Evolutionary conservation across 2,113 vertebrate species (phyloP), one percentile per base, ranked within the genome.

Genomic region (Chloropsis cyanopogon): DNA sequence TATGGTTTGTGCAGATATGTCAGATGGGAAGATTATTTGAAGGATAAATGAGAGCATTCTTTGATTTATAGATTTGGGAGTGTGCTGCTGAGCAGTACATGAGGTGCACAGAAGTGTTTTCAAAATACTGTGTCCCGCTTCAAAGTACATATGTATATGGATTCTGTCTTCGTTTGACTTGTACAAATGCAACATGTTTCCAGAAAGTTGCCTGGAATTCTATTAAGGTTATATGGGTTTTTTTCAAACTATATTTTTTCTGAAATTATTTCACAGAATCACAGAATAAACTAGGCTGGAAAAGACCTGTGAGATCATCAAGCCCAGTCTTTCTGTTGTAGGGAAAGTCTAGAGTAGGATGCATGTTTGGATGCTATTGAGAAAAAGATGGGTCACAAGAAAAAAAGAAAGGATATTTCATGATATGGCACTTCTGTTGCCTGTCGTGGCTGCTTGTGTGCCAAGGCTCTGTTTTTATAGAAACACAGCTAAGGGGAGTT

Each of bases 391-490:
- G 33, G 26, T 91, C 54, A 37, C 50, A 39, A 24, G 14, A 15
- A 12, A 28, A 31, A 31, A 33, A 41, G 25, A 56, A 42, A 33
- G 9, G 39, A 18, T 21, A 24, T 37, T 54, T 71, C 79, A 76
- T 82, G 33, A 12, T 68, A 10, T 0, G 4, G 11, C 33, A 41
- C 15, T 91, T 72, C 29, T 83, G 39, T 57, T 84, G 70, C 61
- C 50, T 77, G 26, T 87, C 54, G 71, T 66, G 31, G 19, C 57
- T 88, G 35, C 75, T 50, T 47, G 22, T 80, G 68, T 75, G 76
- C n/a, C 53, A 64, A 73, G 64, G 31, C 35, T 83, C 70, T 92
- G 82, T 90, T 95, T 93, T 78, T 49, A 75, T 65, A 92, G 90
- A 88, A 83, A 31, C 44, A 52, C 44, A 56, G 47, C 69, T 64